Percentiles rank a stretch among this genome's conserved stretches.
Evolutionary conservation across 2,113 vertebrate species (phyloP).

Genomic region (Dendrocopos noguchii): DNA sequence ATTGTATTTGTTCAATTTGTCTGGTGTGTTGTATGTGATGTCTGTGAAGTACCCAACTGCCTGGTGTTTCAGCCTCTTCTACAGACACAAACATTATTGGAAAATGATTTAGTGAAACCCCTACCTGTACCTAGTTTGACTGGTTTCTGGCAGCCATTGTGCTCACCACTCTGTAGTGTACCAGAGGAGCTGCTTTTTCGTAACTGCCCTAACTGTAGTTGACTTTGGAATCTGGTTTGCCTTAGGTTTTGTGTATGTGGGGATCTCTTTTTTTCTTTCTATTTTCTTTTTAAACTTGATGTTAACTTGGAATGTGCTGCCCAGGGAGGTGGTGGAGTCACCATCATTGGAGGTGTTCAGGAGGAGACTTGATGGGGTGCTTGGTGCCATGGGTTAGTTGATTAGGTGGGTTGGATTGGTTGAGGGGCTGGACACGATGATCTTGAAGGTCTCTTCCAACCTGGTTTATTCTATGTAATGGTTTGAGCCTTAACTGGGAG

Average conservation of each 20-base stretch:
- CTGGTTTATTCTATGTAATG: too few species aligned
- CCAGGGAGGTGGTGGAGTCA: too few species aligned
- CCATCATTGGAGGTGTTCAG: too few species aligned
- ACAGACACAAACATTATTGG: neutral
- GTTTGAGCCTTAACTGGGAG: too few species aligned
- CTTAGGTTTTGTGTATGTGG: neutral
- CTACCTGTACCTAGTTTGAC: neutral
- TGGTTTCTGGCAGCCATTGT: neutral
- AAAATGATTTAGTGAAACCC: neutral
- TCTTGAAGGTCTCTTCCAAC: too few species aligned
- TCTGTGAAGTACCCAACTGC: neutral
- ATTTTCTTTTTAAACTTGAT: too few species aligned
- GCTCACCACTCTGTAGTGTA: neutral
- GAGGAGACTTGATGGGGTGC: too few species aligned
- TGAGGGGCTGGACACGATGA: too few species aligned
- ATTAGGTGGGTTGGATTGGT: too few species aligned
- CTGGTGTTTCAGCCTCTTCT: neutral
- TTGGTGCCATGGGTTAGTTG: too few species aligned
- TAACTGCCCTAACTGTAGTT: neutral
- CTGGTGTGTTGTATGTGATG: neutral
- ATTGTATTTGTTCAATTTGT: slow-evolving; percentile 8
- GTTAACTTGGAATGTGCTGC: too few species aligned
- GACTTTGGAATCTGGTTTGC: neutral
- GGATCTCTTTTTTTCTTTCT: neutral
- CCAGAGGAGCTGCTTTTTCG: neutral